Conservation (phyloP, 2,113 vertebrate genomes). For the Dolichotis patagonum region DNA sequence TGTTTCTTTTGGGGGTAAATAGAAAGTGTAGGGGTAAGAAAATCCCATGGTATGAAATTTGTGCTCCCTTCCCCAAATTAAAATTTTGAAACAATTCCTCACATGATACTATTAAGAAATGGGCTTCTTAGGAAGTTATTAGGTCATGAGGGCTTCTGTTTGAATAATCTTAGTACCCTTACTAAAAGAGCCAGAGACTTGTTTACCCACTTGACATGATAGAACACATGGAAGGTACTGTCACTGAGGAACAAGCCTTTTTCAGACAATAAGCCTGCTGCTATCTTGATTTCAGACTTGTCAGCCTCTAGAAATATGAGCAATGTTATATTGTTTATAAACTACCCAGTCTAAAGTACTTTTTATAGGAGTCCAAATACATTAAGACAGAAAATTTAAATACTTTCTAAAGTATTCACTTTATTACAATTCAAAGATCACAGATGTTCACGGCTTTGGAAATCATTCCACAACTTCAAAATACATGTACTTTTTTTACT, state of each 20-base stretch:
- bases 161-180: background rate
- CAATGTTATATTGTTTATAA: background rate
- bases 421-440: background rate
- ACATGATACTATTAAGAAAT: background rate
- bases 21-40: background rate
- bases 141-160: background rate
- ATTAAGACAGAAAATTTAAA: background rate
- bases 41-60: background rate
- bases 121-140: background rate
- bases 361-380: background rate
- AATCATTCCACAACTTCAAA: background rate
- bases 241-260: background rate
- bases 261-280: background rate
- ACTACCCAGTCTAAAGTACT: background rate
- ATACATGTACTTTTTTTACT: background rate
- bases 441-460: background rate
- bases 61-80: background rate
- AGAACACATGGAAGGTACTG: background rate
- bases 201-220: background rate
- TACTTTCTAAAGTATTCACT: background rate
- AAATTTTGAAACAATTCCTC: background rate
- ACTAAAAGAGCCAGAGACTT: background rate
- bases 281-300: background rate
- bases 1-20: background rate
- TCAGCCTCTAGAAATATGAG: background rate